A percentile compares a stretch with the other conserved stretches of the same genome.
Evolutionary conservation across 1,140 invertebrate genomes (phyloP).

Genomic region (Plodia interpunctella): DNA sequence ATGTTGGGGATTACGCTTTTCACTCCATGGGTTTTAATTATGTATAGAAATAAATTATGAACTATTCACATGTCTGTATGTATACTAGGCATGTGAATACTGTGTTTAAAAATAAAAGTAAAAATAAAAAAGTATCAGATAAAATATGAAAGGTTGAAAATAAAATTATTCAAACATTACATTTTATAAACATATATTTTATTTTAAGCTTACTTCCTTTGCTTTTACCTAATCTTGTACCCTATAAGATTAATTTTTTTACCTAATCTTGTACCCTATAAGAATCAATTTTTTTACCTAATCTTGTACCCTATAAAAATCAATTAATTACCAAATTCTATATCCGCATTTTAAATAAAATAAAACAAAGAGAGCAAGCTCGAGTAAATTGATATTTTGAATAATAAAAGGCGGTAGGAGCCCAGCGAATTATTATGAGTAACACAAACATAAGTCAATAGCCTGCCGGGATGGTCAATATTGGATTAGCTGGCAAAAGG

Average conservation of each 20-base stretch:
- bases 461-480: conserved; percentile 71
- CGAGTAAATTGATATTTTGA: conserved; percentile 70
- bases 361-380: conserved; percentile 52
- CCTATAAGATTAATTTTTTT: too few relatives aligned
- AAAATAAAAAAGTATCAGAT: too few relatives aligned
- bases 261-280: too few relatives aligned
- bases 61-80: not conserved
- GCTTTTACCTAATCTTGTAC: too few relatives aligned
- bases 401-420: conserved; percentile 67
- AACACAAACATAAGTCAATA: conserved; percentile 76
- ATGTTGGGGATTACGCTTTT: not conserved
- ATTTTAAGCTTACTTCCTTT: too few relatives aligned
- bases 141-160: too few relatives aligned
- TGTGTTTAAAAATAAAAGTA: too few relatives aligned
- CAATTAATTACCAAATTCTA: conserved; percentile 18
- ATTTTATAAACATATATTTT: too few relatives aligned
- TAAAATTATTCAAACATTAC: too few relatives aligned
- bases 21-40: not conserved
- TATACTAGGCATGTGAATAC: too few relatives aligned
- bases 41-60: not conserved
- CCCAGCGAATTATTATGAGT: conserved; percentile 70
- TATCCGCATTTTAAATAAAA: not conserved
- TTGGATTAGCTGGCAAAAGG: conserved; percentile 75
- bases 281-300: too few relatives aligned
- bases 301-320: not conserved